Evolutionary conservation across 2,113 vertebrate species (phyloP).

Genomic region (Microcebus murinus): DNA sequence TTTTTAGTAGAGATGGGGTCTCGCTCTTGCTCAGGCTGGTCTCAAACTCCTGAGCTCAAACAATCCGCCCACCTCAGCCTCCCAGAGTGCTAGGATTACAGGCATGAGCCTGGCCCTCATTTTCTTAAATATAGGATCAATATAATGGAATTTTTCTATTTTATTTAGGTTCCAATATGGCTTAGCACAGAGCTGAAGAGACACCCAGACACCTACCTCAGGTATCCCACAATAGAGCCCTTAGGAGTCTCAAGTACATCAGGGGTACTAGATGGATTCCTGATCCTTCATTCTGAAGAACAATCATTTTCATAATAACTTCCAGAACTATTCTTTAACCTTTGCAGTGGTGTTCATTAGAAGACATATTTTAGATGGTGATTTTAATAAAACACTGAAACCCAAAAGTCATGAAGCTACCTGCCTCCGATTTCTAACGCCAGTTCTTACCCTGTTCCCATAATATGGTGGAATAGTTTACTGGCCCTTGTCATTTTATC

Average conservation of each 20-base stretch:
- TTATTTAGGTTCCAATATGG: background rate
- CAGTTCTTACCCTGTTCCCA: background rate
- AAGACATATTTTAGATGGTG: background rate
- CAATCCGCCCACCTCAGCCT: too few relatives aligned
- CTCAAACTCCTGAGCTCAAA: too few relatives aligned
- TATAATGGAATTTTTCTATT: background rate
- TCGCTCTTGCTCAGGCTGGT: too few relatives aligned
- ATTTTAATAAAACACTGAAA: slow-evolving; percentile 34
- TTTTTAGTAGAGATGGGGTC: too few relatives aligned
- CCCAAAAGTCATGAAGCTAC: background rate
- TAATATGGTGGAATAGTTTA: background rate
- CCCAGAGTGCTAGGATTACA: too few relatives aligned
- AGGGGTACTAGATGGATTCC: background rate
- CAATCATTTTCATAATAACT: background rate
- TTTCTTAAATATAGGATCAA: background rate
- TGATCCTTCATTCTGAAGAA: background rate
- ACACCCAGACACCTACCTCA: too few relatives aligned
- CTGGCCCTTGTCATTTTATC: background rate
- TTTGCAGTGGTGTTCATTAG: background rate
- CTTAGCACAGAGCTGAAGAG: background rate
- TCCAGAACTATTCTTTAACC: background rate
- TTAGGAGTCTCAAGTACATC: background rate
- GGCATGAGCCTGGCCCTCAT: too few relatives aligned
- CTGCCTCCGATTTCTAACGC: background rate
- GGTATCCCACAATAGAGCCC: background rate